Base-by-base conservation (phyloP, 2,888 invertebrate genomes). In the Dilophus febrilis region DNA sequence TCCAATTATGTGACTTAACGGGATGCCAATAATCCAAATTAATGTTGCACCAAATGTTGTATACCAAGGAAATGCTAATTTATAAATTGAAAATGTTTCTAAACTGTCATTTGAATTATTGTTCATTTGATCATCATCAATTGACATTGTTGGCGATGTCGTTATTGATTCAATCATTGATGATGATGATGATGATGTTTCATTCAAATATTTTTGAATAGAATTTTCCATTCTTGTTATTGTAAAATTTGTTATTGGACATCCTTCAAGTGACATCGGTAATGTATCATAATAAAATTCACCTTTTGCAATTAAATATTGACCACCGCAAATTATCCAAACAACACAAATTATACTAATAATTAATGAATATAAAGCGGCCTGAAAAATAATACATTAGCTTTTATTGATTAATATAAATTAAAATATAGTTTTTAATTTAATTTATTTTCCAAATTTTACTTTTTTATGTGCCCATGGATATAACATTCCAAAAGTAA, bases 401-500 rank as follows among this genome's bases (percentile, higher is more conserved):
- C 22, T n/a, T n/a, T n/a, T n/a, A n/a, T n/a, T n/a, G n/a, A n/a
- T n/a, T n/a, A n/a, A n/a, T n/a, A n/a, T n/a, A n/a, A n/a, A n/a
- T n/a, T n/a, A n/a, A n/a, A n/a, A n/a, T n/a, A n/a, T n/a, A n/a
- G n/a, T n/a, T n/a, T n/a, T n/a, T n/a, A n/a, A n/a, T n/a, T n/a
- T n/a, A n/a, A n/a, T n/a, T n/a, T n/a, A n/a, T n/a, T n/a, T 22
- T 22, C 8, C 4, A 38, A 22, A 22, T 22, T 32, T 32, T 35
- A 57, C 58, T 42, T 48, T 50, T 3, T 55, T 64, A 54, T 71
- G 72, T 2, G 68, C 64, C 61, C 67, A 73, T 0, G 80, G 78
- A 37, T 76, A 58, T 43, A 79, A 57, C 67, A 79, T 73, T 26
- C 78, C 79, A 28, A 79, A 53, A 6, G 72, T 61, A 49, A 79